Base-by-base conservation (phyloP, 64 coral and sea anemone species). In the Cladopsammia gracilis region DNA sequence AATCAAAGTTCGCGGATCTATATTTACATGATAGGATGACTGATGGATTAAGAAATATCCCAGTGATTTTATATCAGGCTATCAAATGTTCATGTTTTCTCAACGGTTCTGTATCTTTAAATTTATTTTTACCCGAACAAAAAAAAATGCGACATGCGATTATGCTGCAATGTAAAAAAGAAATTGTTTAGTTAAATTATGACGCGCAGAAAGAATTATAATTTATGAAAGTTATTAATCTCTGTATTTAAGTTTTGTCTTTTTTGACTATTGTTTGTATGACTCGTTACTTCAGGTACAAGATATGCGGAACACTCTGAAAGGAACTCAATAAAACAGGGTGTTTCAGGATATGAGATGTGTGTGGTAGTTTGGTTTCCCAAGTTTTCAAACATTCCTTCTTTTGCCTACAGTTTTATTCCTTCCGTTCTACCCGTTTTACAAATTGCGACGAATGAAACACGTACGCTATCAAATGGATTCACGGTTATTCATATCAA, bases 131-230 rank as follows among this genome's bases (percentile, higher is more conserved):
- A 58, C 54, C 54, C 57, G 14, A 61, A 82, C 57, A 25, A 25
- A 80, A 26, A 79, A 6, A 79, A 56, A 79, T 79, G 34, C 25
- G 18, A 22, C 45, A 18, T 50, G 61, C 61, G 58, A 84, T 51
- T 84, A 62, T 50, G 80, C 60, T 49, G 80, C 80, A 49, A 50
- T 84, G 80, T 84, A 84, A 84, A 84, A 79, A 82, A 64, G 58
- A 82, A 84, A 84, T 59, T 79, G 77, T 79, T 79, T 84, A 64
- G 80, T 67, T 84, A 84, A 84, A 68, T 84, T 84, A 84, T 84
- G 42, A 68, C 16, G 44, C 80, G 61, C 80, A 84, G 42, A 67
- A 84, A 84, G 20, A 84, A 84, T 45, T 84, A 84, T 66, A 84
- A 84, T 84, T 84, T 84, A 84, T 84, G 20, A 51, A 56, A 84